These are phyloP conservation scores for Hypercompe scribonia DNA, from an alignment of 2,888 invertebrate species.

Conservation along the genomic window DNA sequence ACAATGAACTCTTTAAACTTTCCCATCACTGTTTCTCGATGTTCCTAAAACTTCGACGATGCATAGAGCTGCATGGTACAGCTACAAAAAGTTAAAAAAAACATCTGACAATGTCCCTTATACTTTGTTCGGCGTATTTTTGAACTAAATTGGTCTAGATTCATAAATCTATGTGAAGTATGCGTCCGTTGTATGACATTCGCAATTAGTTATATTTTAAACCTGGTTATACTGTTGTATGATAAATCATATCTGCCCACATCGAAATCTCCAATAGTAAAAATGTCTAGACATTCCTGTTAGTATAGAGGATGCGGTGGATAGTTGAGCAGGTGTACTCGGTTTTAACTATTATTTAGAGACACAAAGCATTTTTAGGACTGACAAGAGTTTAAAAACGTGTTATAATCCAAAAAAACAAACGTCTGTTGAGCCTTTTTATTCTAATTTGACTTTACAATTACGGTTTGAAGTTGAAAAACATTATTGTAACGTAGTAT, in stretches of 20 bases:
- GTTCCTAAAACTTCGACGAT: not conserved
- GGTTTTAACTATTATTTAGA: not conserved
- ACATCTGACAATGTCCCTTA: not conserved
- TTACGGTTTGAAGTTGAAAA: too few species aligned
- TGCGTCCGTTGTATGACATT: not conserved
- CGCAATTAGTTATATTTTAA: not conserved
- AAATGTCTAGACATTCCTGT: slow-evolving; percentile 51
- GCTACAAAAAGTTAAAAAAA: not conserved
- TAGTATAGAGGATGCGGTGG: slow-evolving; percentile 40
- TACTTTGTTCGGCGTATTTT: not conserved
- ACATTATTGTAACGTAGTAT: too few species aligned
- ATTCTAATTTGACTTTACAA: too few species aligned
- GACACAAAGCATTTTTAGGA: not conserved
- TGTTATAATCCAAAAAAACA: too few species aligned
- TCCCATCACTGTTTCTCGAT: not conserved
- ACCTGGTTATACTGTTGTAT: not conserved
- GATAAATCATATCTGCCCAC: not conserved
- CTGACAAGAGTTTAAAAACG: not conserved
- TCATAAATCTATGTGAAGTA: not conserved
- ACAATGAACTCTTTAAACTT: too few species aligned
- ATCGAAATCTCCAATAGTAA: slow-evolving; percentile 29
- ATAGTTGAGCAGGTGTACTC: slow-evolving; percentile 19
- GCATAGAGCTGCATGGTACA: not conserved
- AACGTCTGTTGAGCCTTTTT: too few species aligned
- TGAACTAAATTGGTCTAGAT: not conserved